Percentiles rank a stretch among this genome's conserved stretches.
Conservation (phyloP, 2,888 invertebrate genomes). For the Pterostichus madidus region DNA sequence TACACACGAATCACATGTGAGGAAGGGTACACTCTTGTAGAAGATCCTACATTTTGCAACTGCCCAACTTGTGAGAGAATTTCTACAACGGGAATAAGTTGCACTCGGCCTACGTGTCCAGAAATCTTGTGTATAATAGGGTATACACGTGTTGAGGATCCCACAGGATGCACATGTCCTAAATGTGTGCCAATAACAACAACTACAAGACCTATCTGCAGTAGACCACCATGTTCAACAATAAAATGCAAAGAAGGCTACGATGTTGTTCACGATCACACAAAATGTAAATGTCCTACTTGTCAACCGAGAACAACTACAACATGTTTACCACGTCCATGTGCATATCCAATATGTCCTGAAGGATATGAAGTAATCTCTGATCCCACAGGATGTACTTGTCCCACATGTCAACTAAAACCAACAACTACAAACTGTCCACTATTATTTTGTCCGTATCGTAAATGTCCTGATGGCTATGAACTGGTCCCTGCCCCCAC, state of each 20-base stretch:
- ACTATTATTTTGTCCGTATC: no score
- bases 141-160: background rate
- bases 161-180: background rate
- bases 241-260: background rate
- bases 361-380: background rate
- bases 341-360: background rate
- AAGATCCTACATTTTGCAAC: background rate
- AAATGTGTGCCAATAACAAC: background rate
- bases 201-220: no score
- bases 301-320: background rate
- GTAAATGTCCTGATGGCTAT: no score
- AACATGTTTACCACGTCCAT: background rate
- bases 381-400: background rate
- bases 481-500: background rate
- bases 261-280: background rate
- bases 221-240: background rate
- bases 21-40: background rate
- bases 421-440: no score
- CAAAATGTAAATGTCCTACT: background rate
- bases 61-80: slow-evolving; percentile 1
- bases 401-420: background rate
- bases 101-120: background rate
- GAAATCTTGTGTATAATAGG: background rate
- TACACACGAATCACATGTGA: background rate
- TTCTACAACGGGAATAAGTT: background rate